Evolutionary conservation across 2,113 vertebrate genomes (phyloP).

Genomic region (Tursiops truncatus): DNA sequence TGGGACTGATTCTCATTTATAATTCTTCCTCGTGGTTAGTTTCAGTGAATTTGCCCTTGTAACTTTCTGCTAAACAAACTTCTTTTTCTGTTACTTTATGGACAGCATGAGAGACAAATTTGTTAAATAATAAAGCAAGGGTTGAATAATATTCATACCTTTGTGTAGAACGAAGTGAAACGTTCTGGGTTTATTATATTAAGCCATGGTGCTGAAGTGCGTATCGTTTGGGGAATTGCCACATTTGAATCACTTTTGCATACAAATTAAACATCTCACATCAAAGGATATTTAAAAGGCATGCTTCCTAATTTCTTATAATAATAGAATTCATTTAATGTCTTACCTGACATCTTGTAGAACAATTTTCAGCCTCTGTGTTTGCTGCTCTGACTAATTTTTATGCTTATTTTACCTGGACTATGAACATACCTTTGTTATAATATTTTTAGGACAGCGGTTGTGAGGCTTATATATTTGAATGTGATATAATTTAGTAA

Average conservation of each 20-base stretch:
- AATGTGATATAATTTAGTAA: constrained; percentile 50
- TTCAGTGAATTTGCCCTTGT: background rate
- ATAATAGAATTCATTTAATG: constrained; percentile 71
- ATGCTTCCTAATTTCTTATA: constrained; percentile 70
- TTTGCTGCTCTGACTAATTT: constrained; percentile 67
- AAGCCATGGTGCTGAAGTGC: background rate
- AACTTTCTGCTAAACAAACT: background rate
- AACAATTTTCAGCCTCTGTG: constrained; percentile 55
- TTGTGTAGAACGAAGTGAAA: background rate
- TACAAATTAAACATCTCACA: constrained; percentile 68
- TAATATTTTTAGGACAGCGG: constrained; percentile 39
- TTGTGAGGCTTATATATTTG: constrained; percentile 17
- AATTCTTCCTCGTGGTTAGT: background rate
- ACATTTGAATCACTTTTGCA: constrained; percentile 55
- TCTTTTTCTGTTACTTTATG: background rate
- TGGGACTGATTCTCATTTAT: background rate
- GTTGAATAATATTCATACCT: background rate
- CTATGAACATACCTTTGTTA: background rate
- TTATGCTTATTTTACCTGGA: constrained; percentile 35
- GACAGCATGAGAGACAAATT: background rate
- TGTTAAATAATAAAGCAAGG: background rate
- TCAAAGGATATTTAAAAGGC: constrained; percentile 69
- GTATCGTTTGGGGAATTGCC: background rate
- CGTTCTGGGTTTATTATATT: background rate
- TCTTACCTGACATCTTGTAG: constrained; percentile 64